These are phyloP conservation scores for Leptarthrus brevirostris DNA, from an alignment of 2,888 invertebrate genomes.

Conservation along the genomic window DNA sequence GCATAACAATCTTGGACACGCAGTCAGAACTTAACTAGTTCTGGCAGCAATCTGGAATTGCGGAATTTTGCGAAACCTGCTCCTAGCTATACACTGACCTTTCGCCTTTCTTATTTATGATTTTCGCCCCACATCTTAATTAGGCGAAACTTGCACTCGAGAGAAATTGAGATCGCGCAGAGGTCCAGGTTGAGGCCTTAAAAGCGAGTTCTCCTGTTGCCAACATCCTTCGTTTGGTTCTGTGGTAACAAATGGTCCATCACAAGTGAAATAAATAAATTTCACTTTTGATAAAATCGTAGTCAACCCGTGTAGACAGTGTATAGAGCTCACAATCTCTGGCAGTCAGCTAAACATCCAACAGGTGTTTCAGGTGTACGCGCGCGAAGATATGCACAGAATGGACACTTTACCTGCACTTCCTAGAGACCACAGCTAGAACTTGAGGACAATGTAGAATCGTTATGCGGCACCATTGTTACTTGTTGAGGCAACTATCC, in stretches of 20 bases:
- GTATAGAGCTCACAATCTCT: constrained; percentile 10
- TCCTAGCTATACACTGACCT: constrained; percentile 49
- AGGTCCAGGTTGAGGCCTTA: neutral
- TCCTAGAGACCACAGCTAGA: constrained; percentile 43
- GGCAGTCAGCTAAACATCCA: constrained; percentile 27
- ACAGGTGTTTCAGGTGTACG: constrained; percentile 52
- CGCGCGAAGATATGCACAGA: constrained; percentile 41
- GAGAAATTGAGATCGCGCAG: constrained; percentile 19
- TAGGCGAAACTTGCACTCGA: constrained; percentile 35
- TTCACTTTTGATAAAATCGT: constrained; percentile 51
- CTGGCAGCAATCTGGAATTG: constrained; percentile 18
- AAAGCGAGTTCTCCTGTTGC: constrained; percentile 18
- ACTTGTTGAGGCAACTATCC: neutral
- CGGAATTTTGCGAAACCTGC: constrained; percentile 19
- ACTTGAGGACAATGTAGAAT: constrained; percentile 43
- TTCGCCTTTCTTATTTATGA: constrained; percentile 51
- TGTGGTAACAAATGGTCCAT: constrained; percentile 50
- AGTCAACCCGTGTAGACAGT: constrained; percentile 40
- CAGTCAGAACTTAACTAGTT: constrained; percentile 32
- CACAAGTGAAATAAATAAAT: constrained; percentile 53
- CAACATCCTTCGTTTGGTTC: constrained; percentile 14
- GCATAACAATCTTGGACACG: constrained; percentile 10
- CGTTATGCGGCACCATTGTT: constrained; percentile 23
- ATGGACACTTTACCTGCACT: constrained; percentile 47
- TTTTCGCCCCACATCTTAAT: constrained; percentile 47